phyloP scores from a whole-genome alignment of 2,113 vertebrate species.

The Aegotheles bennettii region DNA sequence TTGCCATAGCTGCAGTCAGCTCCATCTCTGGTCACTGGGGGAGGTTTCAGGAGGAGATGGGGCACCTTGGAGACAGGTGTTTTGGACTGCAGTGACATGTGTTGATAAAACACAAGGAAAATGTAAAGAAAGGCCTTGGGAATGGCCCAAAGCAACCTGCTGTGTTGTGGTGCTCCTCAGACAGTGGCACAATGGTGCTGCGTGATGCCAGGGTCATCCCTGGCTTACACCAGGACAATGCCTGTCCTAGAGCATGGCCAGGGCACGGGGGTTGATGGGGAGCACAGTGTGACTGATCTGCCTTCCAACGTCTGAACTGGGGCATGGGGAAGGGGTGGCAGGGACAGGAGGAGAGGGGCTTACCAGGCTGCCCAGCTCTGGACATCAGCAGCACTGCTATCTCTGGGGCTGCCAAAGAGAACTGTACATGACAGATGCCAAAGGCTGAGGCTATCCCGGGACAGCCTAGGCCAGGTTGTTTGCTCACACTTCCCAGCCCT shows the following conservation, averaged over 20 bases:
- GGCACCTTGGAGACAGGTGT: background rate
- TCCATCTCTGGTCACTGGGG: fast-evolving
- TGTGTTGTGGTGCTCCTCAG: background rate
- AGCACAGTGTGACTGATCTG: background rate
- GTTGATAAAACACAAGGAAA: background rate
- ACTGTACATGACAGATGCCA: fast-evolving
- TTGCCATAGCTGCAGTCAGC: background rate
- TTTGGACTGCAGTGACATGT: background rate
- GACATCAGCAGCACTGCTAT: background rate
- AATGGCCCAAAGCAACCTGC: background rate
- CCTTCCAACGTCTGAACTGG: background rate
- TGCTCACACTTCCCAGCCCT: background rate
- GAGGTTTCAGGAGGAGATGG: background rate
- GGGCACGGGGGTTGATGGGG: fast-evolving
- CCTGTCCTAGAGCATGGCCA: background rate
- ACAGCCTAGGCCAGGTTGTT: background rate
- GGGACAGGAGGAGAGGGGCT: background rate
- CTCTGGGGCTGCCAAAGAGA: background rate
- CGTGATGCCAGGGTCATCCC: fast-evolving
- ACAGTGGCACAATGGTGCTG: background rate
- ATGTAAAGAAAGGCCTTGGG: background rate
- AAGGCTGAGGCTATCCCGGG: background rate
- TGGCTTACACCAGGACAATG: fast-evolving
- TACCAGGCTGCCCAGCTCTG: background rate
- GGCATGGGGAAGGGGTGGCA: background rate